phyloP scores from a whole-genome alignment of 2,888 invertebrate genomes.

The Trachelus troglodyta region DNA sequence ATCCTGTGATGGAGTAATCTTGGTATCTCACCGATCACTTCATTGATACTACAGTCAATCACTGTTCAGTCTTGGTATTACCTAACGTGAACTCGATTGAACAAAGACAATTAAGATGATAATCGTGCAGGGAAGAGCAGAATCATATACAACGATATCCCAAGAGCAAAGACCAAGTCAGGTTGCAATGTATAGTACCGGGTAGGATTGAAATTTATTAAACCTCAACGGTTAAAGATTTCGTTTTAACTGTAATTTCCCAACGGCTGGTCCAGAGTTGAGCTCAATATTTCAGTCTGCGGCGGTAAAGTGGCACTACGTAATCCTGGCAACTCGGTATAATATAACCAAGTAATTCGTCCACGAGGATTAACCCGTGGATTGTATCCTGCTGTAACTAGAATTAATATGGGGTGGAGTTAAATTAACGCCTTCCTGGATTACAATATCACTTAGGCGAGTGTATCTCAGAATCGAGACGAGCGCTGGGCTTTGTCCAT shows the following conservation, averaged over 20 bases:
- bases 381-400: conserved; percentile 36
- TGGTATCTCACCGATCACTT: not conserved
- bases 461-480: conserved; percentile 17
- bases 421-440: conserved; percentile 31
- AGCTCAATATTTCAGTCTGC: not conserved
- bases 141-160: not conserved
- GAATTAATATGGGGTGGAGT: conserved; percentile 33
- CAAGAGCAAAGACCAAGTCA: not conserved
- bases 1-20: not conserved
- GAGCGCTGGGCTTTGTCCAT: conserved; percentile 9
- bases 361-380: conserved; percentile 20
- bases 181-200: not conserved
- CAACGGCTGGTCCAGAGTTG: conserved; percentile 29
- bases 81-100: not conserved
- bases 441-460: conserved; percentile 26
- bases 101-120: not conserved
- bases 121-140: not conserved
- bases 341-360: conserved; percentile 24
- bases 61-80: not conserved
- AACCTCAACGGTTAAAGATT: conserved; percentile 44
- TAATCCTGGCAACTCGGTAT: conserved; percentile 23
- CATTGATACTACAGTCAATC: not conserved
- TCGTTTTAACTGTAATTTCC: conserved; percentile 43
- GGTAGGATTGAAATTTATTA: conserved; percentile 35
- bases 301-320: conserved; percentile 2